These are phyloP conservation scores for Nothocercus nigrocapillus DNA, from an alignment of 2,113 vertebrate species.

Conservation along the genomic window DNA sequence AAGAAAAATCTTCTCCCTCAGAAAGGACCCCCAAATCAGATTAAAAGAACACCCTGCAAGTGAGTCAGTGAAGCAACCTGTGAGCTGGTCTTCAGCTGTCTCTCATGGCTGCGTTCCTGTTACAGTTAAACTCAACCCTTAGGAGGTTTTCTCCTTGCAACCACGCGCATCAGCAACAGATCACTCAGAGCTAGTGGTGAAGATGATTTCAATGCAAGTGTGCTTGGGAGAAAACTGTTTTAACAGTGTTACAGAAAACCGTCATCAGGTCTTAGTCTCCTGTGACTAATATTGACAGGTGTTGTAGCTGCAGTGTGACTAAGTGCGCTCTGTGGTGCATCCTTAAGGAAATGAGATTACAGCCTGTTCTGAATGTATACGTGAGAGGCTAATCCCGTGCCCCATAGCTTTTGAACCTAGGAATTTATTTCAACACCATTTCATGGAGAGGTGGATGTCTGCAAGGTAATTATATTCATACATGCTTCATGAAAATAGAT, in stretches of 20 bases:
- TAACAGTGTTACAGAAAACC: background rate
- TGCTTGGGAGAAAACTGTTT: background rate
- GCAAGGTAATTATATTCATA: background rate
- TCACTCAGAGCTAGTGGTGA: background rate
- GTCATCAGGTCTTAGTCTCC: background rate
- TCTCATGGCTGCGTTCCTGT: background rate
- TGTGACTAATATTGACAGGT: background rate
- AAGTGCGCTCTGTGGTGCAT: background rate
- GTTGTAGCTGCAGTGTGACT: rapidly evolving
- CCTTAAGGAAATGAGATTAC: background rate
- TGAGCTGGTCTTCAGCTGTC: background rate
- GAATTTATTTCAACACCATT: background rate
- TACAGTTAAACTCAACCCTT: background rate
- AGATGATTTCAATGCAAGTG: background rate
- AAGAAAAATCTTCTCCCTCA: background rate
- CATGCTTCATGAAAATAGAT: background rate
- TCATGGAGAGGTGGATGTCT: background rate
- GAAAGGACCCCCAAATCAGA: background rate
- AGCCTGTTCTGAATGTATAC: background rate
- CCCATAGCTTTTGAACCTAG: background rate
- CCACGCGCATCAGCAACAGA: background rate
- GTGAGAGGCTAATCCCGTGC: background rate
- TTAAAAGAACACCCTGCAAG: background rate
- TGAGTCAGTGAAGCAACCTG: background rate
- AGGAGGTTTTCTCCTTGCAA: background rate